Evolutionary conservation across 92 coral and sea anemone genomes (phyloP), one percentile per base, ranked within the genome.

Genomic region (Umimayanthus kanabou): DNA sequence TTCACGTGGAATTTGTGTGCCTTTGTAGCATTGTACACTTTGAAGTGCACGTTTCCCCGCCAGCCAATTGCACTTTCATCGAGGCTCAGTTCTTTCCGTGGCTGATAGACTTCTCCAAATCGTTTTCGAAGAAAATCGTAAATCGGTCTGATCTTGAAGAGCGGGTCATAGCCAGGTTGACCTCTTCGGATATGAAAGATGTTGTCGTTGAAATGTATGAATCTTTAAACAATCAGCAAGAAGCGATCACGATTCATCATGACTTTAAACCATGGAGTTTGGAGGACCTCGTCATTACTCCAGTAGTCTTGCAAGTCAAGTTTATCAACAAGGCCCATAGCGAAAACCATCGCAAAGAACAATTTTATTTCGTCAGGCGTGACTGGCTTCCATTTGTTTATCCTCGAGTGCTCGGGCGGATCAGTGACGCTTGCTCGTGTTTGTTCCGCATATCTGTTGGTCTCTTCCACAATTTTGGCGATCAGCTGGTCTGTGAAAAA

Each of bases 131-230:
- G 79, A 65, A 87, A 76, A 26, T 93, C 90, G 26, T 81, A 86
- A 80, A 91, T 78, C 11, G 96, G 94, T 79, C 94, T 74, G 45
- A 91, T 67, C 79, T 89, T 93, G 85, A 80, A 89, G 18, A 91
- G 75, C 2, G 84, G 86, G 42, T 85, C 85, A 61, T 85, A 84
- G 75, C 89, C 91, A 43, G 14, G 84, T 83, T 91, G 91, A 64
- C 93, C 93, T 85, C 91, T 49, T 33, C 76, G 88, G 30, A 92
- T 78, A 9, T 40, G 84, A 42, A 30, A 58, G 37, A 42, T 50
- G 73, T 93, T 91, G 87, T 93, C 88, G 26, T 85, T 89, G 73
- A 91, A 89, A 77, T 93, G 96, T 7, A 89, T 70, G 66, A 82
- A 55, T 45, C 82, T 39, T 30, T n/a, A n/a, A n/a, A 89, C 73